These are phyloP conservation scores for Pantelozetes paolii DNA, from an alignment of 2,888 invertebrate species.

Conservation along the genomic window DNA sequence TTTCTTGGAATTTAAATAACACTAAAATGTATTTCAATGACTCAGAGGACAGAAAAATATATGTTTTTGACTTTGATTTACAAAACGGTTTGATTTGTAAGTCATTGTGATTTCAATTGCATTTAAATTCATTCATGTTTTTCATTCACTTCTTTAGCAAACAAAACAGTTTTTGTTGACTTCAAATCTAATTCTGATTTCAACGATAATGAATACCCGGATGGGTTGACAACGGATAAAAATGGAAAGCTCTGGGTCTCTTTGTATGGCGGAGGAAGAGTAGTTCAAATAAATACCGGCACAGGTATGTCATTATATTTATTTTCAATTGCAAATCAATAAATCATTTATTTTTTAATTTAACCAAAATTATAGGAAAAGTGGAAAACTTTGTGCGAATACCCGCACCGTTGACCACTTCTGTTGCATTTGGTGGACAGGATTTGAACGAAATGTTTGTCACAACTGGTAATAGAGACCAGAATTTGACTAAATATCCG, in stretches of 20 bases:
- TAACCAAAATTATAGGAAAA: background rate
- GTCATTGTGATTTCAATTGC: background rate
- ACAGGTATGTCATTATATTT: background rate
- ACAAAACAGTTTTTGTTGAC: constrained; percentile 37
- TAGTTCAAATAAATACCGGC: constrained; percentile 27
- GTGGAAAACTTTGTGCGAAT: constrained; percentile 15
- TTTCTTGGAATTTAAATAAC: constrained; percentile 37
- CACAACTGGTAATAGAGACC: constrained; percentile 19
- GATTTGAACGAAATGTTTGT: constrained; percentile 33
- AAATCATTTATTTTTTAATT: no score
- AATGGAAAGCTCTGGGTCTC: constrained; percentile 30
- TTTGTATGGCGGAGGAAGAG: constrained; percentile 37
- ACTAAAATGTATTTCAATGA: constrained; percentile 39
- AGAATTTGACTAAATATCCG: constrained; percentile 19
- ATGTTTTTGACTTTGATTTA: constrained; percentile 38
- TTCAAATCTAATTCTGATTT: constrained; percentile 4
- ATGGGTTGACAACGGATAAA: constrained; percentile 39
- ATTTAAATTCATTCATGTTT: no score
- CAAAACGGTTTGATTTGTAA: constrained; percentile 33
- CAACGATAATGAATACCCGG: constrained; percentile 34
- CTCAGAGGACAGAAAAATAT: constrained; percentile 40
- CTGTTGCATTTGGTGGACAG: constrained; percentile 39
- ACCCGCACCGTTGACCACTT: constrained; percentile 34
- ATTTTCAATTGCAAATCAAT: no score
- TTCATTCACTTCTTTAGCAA: no score